Base-by-base conservation (phyloP, 1,140 invertebrate genomes). In the Drosophila persimilis region DNA sequence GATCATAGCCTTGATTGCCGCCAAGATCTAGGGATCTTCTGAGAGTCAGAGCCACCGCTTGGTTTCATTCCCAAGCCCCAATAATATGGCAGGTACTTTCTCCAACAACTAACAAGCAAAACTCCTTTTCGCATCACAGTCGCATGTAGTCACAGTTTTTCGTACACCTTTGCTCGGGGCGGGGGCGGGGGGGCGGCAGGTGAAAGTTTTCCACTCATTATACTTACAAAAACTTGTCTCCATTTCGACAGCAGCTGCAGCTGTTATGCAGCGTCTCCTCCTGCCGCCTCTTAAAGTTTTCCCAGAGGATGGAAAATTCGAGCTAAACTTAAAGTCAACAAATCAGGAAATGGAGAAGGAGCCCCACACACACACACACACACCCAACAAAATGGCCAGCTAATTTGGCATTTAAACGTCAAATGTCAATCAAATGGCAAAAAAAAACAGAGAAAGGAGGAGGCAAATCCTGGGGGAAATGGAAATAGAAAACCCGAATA, bases 351-450 rank as follows among this genome's bases (percentile, higher is more conserved):
- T 43, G 9, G 24, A 43, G 15, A 46, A 39, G 35, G 11, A 13
- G 35, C 35, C 67, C 62, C 60, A 70, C 15, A 43, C 9, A 54
- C 22, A 13, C 48, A 13, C 48, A 41, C 67, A 65, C 54, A 70
- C n/a, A 44, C 15, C 50, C 22, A n/a, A 52, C 60, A 58, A 85
- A 80, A 71, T 78, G 69, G 39, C 35, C 70, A 63, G 75, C 84
- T 88, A 83, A 88, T 88, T 88, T 88, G 83, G 83, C 78, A 88
- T 83, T 83, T 88, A 79, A 73, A 88, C 75, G 83, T 88, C 83
- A 88, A 88, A 88, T 78, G 83, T 88, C 83, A 88, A 83, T 88
- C 83, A 81, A 59, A 75, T 17, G 17, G 17, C 17, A 54, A 63
- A 62, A 47, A 45, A 61, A 73, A 13, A 52, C 45, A 45, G 44